A percentile compares a stretch with the other conserved stretches of the same genome.
These are phyloP conservation scores for Nudaria mundana DNA, from an alignment of 2,888 invertebrate species.

Conservation along the genomic window DNA sequence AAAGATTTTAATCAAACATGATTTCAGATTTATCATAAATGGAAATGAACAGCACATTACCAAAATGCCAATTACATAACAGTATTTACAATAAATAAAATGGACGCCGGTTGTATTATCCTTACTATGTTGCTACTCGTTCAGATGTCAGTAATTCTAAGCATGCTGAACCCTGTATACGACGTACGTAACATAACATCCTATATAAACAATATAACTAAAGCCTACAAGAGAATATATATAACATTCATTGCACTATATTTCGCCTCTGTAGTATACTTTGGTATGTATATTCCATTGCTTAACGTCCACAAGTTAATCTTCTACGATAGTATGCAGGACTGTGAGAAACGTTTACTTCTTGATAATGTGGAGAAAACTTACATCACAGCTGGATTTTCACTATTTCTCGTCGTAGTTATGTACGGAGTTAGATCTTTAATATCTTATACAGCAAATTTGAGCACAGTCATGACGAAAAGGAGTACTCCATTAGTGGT, in stretches of 20 bases:
- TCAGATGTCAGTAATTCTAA: conserved; percentile 56
- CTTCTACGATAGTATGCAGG: conserved; percentile 31
- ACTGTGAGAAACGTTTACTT: conserved; percentile 48
- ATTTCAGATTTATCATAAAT: background rate
- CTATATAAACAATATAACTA: conserved; percentile 36
- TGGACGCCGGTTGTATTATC: conserved; percentile 52
- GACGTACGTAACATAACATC: conserved; percentile 50
- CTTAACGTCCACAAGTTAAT: conserved; percentile 48
- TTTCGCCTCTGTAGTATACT: conserved; percentile 50
- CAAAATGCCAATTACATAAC: conserved; percentile 2
- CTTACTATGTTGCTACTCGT: conserved; percentile 49
- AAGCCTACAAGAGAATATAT: conserved; percentile 35
- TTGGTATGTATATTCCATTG: conserved; percentile 59
- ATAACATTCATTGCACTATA: conserved; percentile 36
- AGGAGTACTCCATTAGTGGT: conserved; percentile 3
- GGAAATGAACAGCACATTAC: background rate
- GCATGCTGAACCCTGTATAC: conserved; percentile 60
- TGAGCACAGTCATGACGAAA: conserved; percentile 17
- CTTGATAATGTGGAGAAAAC: conserved; percentile 57
- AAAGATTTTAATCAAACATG: conserved; percentile 1
- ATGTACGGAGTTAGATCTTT: conserved; percentile 53
- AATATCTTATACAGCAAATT: conserved; percentile 45
- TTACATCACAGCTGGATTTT: conserved; percentile 65
- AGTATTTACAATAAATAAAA: conserved; percentile 34
- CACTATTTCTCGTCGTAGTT: conserved; percentile 59